Percentiles rank a stretch among this genome's conserved stretches.
Evolutionary conservation across 2,113 vertebrate genomes (phyloP).

Genomic region (Mungos mungo): DNA sequence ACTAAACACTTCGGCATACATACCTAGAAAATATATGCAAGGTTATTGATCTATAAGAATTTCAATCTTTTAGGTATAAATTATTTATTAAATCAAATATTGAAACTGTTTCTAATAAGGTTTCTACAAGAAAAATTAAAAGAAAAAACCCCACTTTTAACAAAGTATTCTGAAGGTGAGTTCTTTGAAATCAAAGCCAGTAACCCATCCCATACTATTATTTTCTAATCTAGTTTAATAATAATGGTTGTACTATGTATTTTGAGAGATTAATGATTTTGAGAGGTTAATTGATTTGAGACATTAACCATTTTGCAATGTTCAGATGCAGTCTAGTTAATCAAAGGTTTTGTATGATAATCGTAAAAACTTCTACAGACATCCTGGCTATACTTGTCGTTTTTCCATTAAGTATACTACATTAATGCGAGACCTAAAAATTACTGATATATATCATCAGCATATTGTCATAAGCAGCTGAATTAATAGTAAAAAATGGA

Average conservation of each 20-base stretch:
- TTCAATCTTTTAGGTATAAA: background rate
- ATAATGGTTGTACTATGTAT: constrained; percentile 48
- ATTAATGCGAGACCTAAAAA: constrained; percentile 58
- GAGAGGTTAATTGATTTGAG: constrained; percentile 62
- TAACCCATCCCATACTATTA: constrained; percentile 50
- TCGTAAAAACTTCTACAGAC: constrained; percentile 56
- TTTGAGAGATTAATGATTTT: constrained; percentile 61
- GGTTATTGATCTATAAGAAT: background rate
- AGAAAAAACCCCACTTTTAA: background rate
- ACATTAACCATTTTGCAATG: constrained; percentile 70
- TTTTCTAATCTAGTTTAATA: constrained; percentile 27
- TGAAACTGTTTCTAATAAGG: background rate
- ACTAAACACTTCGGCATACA: background rate
- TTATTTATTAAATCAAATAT: background rate
- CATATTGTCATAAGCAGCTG: constrained; percentile 53
- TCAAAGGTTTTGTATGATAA: constrained; percentile 65
- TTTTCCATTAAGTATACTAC: constrained; percentile 60
- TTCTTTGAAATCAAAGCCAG: constrained; percentile 24
- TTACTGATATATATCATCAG: constrained; percentile 51
- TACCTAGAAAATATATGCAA: background rate
- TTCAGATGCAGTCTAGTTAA: constrained; percentile 63
- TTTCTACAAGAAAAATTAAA: background rate
- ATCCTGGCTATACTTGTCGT: constrained; percentile 51
- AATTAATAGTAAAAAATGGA: constrained; percentile 69
- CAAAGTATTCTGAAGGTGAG: constrained; percentile 28